Conservation (phyloP, 2,888 invertebrate genomes). For the Hololepta plana region DNA sequence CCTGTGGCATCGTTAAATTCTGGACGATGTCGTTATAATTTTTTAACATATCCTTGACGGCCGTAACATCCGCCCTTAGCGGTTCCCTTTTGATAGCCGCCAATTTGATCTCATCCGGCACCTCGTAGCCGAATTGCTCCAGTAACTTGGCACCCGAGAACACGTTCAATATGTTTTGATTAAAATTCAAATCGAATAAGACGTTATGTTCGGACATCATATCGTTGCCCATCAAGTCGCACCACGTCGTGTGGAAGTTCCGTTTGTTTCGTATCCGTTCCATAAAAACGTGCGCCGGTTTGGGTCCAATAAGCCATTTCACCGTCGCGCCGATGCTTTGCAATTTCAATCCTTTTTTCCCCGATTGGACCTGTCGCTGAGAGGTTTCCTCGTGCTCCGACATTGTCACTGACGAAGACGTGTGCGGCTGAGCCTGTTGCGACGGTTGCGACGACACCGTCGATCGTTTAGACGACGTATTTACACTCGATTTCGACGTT, state of each 20-base stretch:
- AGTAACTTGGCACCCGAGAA: constrained; percentile 58
- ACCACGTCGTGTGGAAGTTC: constrained; percentile 38
- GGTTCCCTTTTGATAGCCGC: constrained; percentile 43
- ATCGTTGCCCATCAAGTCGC: constrained; percentile 47
- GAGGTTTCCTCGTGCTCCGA: no score
- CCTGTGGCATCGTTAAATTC: constrained; percentile 53
- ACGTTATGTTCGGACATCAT: constrained; percentile 48
- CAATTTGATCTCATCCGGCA: constrained; percentile 33
- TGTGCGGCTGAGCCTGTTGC: no score
- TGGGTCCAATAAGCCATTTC: constrained; percentile 12
- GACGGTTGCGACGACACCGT: constrained; percentile 5
- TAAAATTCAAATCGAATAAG: constrained; percentile 48
- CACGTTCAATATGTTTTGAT: constrained; percentile 42
- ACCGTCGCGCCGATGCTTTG: constrained; percentile 9
- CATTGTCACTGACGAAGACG: no score
- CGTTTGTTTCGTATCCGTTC: constrained; percentile 17
- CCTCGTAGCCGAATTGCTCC: constrained; percentile 45
- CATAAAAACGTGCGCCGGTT: constrained; percentile 14
- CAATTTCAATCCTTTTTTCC: no score
- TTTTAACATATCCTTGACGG: constrained; percentile 36
- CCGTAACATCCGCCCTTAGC: constrained; percentile 45
- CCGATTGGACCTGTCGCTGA: no score
- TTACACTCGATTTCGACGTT: constrained; percentile 5
- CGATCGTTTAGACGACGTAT: constrained; percentile 4
- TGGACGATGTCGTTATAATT: constrained; percentile 46